phyloP scores from a whole-genome alignment of 2,888 invertebrate species.

The Cheilosia vulpina region DNA sequence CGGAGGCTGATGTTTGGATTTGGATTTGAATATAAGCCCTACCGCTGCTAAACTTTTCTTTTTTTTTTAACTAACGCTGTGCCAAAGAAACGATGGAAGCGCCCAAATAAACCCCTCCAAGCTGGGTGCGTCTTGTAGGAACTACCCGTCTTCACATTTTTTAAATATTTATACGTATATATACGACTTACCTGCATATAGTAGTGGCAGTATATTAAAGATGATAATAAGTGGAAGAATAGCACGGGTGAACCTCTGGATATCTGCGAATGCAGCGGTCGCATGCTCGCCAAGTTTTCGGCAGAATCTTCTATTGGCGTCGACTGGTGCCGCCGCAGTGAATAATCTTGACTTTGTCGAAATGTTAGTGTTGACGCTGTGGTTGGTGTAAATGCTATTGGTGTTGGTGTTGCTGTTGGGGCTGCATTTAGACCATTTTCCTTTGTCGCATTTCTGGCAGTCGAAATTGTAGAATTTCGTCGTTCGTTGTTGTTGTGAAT shows the following conservation, averaged over 20 bases:
- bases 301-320: conserved; percentile 13
- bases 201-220: conserved; percentile 83
- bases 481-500: conserved; percentile 69
- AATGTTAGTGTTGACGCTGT: conserved; percentile 23
- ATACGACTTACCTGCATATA: conserved; percentile 83
- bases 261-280: conserved; percentile 79
- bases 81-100: too few species aligned
- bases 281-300: conserved; percentile 65
- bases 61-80: too few species aligned
- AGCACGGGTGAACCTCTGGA: conserved; percentile 81
- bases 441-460: conserved; percentile 39
- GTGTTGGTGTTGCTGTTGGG: conserved; percentile 36
- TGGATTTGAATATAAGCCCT: too few species aligned
- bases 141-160: too few species aligned
- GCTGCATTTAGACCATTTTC: conserved; percentile 54
- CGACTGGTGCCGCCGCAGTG: conserved; percentile 7
- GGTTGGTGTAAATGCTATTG: conserved; percentile 15
- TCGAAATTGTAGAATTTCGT: conserved; percentile 47
- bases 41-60: too few species aligned
- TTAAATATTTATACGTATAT: not conserved
- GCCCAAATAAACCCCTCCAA: too few species aligned
- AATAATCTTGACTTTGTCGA: conserved; percentile 41
- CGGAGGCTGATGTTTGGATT: too few species aligned
- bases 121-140: too few species aligned
- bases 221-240: conserved; percentile 83